Evolutionary conservation across 2,888 invertebrate species (phyloP).

Genomic region (Ectobius pallidus): DNA sequence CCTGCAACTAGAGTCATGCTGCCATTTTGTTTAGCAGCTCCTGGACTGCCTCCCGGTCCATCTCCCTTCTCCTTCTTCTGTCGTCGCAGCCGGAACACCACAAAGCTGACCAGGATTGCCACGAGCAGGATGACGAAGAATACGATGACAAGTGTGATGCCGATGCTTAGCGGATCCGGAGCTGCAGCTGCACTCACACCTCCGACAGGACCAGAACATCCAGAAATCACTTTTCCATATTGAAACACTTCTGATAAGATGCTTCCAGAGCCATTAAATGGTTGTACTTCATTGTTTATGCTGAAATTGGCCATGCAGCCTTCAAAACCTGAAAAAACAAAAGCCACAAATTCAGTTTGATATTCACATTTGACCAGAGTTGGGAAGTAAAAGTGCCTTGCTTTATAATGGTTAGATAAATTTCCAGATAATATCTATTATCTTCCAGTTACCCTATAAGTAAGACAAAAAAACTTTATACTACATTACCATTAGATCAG

Average conservation of each 20-base stretch:
- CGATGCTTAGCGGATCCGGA: slow-evolving; percentile 88
- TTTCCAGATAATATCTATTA: background rate
- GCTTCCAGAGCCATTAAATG: slow-evolving; percentile 86
- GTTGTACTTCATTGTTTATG: slow-evolving; percentile 87
- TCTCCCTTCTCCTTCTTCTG: slow-evolving; percentile 86
- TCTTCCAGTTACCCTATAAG: background rate
- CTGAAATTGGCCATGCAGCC: slow-evolving; percentile 91
- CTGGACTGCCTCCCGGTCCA: slow-evolving; percentile 68
- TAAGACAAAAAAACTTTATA: background rate
- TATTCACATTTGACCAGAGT: background rate
- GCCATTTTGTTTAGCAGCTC: slow-evolving; percentile 80
- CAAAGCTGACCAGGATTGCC: slow-evolving; percentile 87
- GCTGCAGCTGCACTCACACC: slow-evolving; percentile 73
- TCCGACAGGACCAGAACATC: slow-evolving; percentile 75
- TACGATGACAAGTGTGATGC: slow-evolving; percentile 90
- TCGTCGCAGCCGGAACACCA: slow-evolving; percentile 87
- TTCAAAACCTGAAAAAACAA: slow-evolving; percentile 66
- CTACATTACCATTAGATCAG: too few species aligned
- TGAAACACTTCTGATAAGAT: slow-evolving; percentile 73
- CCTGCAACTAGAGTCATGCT: slow-evolving; percentile 71
- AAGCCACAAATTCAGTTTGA: background rate
- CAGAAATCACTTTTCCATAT: slow-evolving; percentile 74
- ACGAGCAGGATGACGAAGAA: slow-evolving; percentile 91
- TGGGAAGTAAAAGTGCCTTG: too few species aligned
- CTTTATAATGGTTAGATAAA: background rate